Base-by-base conservation (phyloP, 2,797 vertebrate species). In the Leptatherina wallacei region DNA sequence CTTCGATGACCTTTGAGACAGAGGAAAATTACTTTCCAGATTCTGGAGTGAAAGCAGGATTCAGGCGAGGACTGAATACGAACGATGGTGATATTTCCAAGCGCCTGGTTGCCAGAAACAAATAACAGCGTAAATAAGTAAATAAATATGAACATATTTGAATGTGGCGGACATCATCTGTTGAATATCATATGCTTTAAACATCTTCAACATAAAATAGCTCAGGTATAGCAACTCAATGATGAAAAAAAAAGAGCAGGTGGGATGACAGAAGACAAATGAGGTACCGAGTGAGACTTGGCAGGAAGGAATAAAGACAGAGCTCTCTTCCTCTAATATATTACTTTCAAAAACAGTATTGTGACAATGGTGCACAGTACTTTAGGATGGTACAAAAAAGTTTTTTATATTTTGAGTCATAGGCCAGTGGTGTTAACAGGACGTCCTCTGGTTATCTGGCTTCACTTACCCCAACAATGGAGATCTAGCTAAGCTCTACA, bases 1-100 rank as follows among this genome's bases (percentile, higher is more conserved):
- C 62, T 84, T 36, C 74, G 74, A 65, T 82, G 78, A 89, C 86
- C 82, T 89, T 81, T 85, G 66, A 77, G 69, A 81, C 73, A 82
- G 54, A 70, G 59, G 51, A 61, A 84, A 74, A 86, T 80, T 30
- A 73, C 61, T 65, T 83, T 71, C 22, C 60, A 51, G 38, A 85
- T 69, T 44, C 9, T 62, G 57, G 36, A 27, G 29, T 35, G 63
- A 77, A 40, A 78, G 54, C 12, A 71, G 57, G 36, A 67, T 22
- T 22, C 47, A 22, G 47, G 29, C 20, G 70, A 51, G 71, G 32
- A 22, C 3, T 6, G 49, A 54, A 70, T 35, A 42, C 30, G 0
- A n/a, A 61, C 16, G 13, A 61, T 22, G 11, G 61, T 42, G 59
- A 54, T 2, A 32, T 32, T 61, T 33, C 24, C 2, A 49, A 30